Base-by-base conservation (phyloP, 1,140 invertebrate species). In the Nasonia vitripennis region DNA sequence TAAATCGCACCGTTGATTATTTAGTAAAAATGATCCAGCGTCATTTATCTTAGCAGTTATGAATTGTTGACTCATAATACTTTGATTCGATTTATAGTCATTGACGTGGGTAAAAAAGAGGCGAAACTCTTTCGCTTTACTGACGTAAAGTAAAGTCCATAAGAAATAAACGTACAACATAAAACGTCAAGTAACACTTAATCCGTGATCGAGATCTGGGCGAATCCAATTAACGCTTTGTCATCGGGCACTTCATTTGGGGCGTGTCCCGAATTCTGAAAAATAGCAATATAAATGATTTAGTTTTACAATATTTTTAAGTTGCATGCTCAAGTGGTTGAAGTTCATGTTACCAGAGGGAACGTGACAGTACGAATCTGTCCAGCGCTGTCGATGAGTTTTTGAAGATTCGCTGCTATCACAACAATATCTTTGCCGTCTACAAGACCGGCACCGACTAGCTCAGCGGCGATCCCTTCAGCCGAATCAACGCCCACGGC, bases 381-480 rank as follows among this genome's bases (percentile, higher is more conserved):
- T 79, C 94, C 93, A 71, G 92, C 90, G 81, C 94, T 94, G 51
- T 98, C 96, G 75, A 99, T 97, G 73, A 99, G 94, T 91, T 98
- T 98, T 90, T 98, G 96, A 82, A 99, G 93, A 94, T 99, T 99
- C 23, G 96, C 95, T 68, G 98, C 97, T 91, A 99, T 98, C 6
- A 97, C 96, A 23, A 97, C 95, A 79, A 98, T 96, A 92, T 99
- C 98, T 88, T 96, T 95, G 6, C 97, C 96, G 92, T 99, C 97
- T 9, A 99, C 98, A 23, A 99, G 94, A 10, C 98, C 98, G 31
- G 98, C 98, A 78, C 97, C 97, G 17, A 99, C 98, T 86, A 99
- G 93, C 94, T 99, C 98, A 12, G 96, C 95, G 5, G 98, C 98
- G 83, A 99, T 99, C 71, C 98, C 98, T 93, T 99, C 98, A 0